phyloP scores from a whole-genome alignment of 1,140 invertebrate genomes.

The Pseudoatta argentina region DNA sequence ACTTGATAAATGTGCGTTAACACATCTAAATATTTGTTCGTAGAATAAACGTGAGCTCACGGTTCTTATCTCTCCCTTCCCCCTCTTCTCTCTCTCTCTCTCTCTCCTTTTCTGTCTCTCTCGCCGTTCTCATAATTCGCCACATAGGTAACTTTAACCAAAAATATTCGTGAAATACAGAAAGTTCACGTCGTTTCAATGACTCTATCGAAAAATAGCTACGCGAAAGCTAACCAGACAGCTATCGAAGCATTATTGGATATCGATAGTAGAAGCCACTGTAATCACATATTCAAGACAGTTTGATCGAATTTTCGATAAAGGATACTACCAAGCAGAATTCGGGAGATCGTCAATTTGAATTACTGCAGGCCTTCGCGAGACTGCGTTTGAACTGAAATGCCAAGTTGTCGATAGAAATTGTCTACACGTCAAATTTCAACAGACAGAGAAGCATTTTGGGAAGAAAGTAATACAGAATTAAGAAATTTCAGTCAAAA shows the following conservation, averaged over 20 bases:
- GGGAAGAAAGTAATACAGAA: too few species aligned
- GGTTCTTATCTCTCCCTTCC: background rate
- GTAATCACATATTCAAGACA: slow-evolving; percentile 57
- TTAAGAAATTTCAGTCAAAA: background rate
- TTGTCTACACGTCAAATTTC: slow-evolving; percentile 23
- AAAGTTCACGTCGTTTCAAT: background rate
- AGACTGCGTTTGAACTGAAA: slow-evolving; percentile 1
- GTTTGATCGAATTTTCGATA: slow-evolving; percentile 49
- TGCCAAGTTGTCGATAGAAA: slow-evolving; percentile 38
- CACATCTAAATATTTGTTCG: background rate
- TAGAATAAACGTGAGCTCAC: background rate
- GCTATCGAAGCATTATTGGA: slow-evolving; percentile 48
- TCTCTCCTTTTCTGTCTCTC: background rate
- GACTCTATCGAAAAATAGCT: slow-evolving; percentile 6
- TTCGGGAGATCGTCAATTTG: slow-evolving; percentile 30
- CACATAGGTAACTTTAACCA: background rate
- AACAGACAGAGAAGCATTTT: background rate
- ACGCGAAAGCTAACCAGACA: slow-evolving; percentile 38
- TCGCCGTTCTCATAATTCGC: background rate
- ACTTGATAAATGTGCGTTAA: slow-evolving; percentile 15
- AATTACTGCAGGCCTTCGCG: slow-evolving; percentile 11
- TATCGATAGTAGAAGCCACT: slow-evolving; percentile 24
- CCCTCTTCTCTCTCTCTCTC: background rate
- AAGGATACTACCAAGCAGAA: slow-evolving; percentile 1
- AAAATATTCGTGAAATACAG: background rate